Base-by-base conservation (phyloP, 2,113 vertebrate species). In the Anolis carolinensis region DNA sequence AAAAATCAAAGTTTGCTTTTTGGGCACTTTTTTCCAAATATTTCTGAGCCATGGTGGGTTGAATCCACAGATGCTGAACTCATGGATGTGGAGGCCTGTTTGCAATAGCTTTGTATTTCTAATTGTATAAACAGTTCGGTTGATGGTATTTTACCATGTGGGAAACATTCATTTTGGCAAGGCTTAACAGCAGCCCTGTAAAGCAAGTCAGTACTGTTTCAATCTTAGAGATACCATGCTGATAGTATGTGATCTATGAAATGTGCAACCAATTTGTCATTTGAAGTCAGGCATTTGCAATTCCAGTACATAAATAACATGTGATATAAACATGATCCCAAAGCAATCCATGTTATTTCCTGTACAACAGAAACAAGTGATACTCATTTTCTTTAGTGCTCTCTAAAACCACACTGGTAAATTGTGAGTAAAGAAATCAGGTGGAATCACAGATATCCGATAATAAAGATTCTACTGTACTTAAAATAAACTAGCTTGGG, bases 361-460 rank as follows among this genome's bases (percentile, higher is more conserved):
- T 86, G 90, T 91, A 95, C 90, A 82, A 91, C 79, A 80, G 59
- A 92, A 1, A 72, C 86, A 59, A 82, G 68, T 70, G 52, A 71
- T 23, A 70, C 71, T 87, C 18, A 39, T 82, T 76, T 81, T 74
- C 82, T 25, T 34, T 32, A 93, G 9, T 85, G 85, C 84, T 79
- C 27, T 44, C 36, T 30, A 62, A 44, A 25, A 34, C 36, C 34
- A 65, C 25, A 44, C 23, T 36, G 36, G 39, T 59, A 21, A 44
- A 67, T 44, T 16, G 44, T 11, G 36, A 67, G 20, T 36, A 44
- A 59, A 44, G 52, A 67, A 67, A 63, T 25, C 11, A 39, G 62
- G 4, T 65, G 62, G 25, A 67, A 80, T 14, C 36, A 65, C 34
- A 80, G 65, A 48, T 3, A 23, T 80, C 59, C 44, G 36, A 39